These are phyloP conservation scores for Hydropsyche tenuis DNA, from an alignment of 1,140 invertebrate genomes.

Conservation along the genomic window DNA sequence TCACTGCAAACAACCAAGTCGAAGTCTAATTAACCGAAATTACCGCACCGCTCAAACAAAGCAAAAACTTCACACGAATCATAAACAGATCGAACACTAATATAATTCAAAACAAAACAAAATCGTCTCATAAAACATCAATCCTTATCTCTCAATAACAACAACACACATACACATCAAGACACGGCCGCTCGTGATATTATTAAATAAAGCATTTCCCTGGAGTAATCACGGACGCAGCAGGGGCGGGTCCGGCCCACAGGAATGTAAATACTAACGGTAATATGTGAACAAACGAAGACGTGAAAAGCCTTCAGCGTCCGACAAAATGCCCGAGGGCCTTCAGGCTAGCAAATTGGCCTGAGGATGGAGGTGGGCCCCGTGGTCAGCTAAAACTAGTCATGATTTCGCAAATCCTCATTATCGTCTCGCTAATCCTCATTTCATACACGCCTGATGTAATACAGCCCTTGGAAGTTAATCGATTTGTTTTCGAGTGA, in stretches of 20 bases:
- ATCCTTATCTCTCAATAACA: neutral
- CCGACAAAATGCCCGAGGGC: constrained; percentile 7
- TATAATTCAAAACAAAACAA: too few relatives aligned
- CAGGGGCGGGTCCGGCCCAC: constrained; percentile 5
- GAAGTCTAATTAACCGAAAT: too few relatives aligned
- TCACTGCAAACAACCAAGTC: too few relatives aligned
- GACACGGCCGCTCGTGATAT: constrained; percentile 41
- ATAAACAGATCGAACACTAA: too few relatives aligned
- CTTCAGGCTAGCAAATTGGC: constrained; percentile 4
- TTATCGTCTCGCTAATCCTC: too few relatives aligned
- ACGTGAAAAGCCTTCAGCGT: constrained; percentile 29
- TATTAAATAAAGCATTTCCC: constrained; percentile 51
- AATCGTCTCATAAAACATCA: too few relatives aligned
- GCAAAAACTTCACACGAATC: too few relatives aligned
- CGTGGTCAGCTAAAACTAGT: neutral
- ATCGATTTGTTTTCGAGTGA: too few relatives aligned
- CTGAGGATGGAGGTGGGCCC: neutral
- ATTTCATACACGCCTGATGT: too few relatives aligned
- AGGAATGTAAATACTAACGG: constrained; percentile 36
- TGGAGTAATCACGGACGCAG: constrained; percentile 45
- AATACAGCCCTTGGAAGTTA: too few relatives aligned
- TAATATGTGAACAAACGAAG: constrained; percentile 41
- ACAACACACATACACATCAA: neutral
- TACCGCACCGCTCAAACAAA: too few relatives aligned
- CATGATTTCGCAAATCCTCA: too few relatives aligned